Conservation (phyloP, 1,140 invertebrate genomes). For the Stenopsyche tienmushanensis region DNA sequence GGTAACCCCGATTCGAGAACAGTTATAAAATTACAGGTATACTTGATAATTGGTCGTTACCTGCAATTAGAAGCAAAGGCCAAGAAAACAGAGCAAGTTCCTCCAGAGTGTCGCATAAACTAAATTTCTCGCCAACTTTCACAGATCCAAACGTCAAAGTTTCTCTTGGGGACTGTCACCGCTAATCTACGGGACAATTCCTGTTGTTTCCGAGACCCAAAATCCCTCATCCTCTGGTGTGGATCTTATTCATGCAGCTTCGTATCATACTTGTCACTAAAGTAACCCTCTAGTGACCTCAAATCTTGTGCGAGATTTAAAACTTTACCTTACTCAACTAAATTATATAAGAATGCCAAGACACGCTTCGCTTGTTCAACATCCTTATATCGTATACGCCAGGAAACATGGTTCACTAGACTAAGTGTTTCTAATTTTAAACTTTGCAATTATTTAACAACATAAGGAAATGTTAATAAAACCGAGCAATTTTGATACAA, state of each 20-base stretch:
- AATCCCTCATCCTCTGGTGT: background rate
- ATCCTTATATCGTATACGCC: background rate
- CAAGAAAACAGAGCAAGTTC: constrained; percentile 1
- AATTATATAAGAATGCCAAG: background rate
- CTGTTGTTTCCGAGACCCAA: background rate
- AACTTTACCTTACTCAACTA: too few relatives aligned
- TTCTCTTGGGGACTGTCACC: constrained; percentile 18
- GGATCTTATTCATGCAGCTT: background rate
- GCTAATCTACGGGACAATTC: constrained; percentile 33
- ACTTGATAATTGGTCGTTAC: constrained; percentile 21
- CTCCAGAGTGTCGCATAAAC: constrained; percentile 27
- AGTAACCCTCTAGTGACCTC: background rate
- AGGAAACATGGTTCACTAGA: background rate
- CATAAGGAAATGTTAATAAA: background rate
- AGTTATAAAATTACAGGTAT: too few relatives aligned
- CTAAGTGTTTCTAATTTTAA: background rate
- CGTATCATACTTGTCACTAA: background rate
- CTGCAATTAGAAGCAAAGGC: constrained; percentile 8
- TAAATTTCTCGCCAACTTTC: constrained; percentile 31
- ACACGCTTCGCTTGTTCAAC: background rate
- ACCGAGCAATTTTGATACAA: too few relatives aligned
- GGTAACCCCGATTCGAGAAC: too few relatives aligned
- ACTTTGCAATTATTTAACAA: background rate
- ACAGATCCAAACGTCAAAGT: constrained; percentile 28
- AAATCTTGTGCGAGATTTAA: too few relatives aligned